These are phyloP conservation scores for Seison nebaliae DNA, from an alignment of 1,140 invertebrate species.

Conservation along the genomic window DNA sequence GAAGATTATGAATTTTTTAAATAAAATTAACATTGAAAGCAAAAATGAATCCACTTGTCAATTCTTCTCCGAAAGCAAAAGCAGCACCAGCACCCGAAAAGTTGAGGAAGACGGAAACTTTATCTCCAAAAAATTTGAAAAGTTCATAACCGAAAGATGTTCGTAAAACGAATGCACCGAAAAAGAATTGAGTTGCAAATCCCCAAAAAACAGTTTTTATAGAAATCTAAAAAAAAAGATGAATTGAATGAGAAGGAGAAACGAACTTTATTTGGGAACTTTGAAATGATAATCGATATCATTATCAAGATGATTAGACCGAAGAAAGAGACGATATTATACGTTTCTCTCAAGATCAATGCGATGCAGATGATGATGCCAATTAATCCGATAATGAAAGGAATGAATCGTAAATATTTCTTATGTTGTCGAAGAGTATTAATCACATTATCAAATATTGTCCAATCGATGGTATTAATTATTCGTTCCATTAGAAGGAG, in stretches of 20 bases:
- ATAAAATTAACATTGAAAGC: conserved; percentile 9
- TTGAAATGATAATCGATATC: conserved; percentile 1
- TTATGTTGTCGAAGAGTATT: not conserved
- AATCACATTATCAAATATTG: conserved; percentile 3
- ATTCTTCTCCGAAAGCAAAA: conserved; percentile 36
- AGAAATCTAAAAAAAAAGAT: conserved; percentile 1
- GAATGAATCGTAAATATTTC: not conserved
- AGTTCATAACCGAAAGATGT: conserved; percentile 46
- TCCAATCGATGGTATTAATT: not conserved
- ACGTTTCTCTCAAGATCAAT: conserved; percentile 1
- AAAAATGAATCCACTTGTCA: conserved; percentile 3
- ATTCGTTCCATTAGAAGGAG: not conserved
- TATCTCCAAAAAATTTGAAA: conserved; percentile 45
- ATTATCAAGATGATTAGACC: conserved; percentile 4
- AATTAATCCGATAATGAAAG: not conserved
- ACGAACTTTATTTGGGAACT: not conserved
- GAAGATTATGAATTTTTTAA: conserved; percentile 3
- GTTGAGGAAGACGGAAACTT: conserved; percentile 41
- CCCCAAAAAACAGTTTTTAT: conserved; percentile 26
- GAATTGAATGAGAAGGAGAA: not conserved
- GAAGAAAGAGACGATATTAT: conserved; percentile 8
- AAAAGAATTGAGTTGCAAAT: conserved; percentile 47
- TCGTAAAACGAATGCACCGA: conserved; percentile 53
- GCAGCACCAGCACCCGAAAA: conserved; percentile 36
- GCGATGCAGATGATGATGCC: not conserved